Conservation (phyloP, 1,140 invertebrate genomes). For the honey bee (Apis mellifera) region Amel_HAv3.1 CM009933.2:2815501-2816000, state of each 20-base stretch:
- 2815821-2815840: background rate
- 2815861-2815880: background rate
- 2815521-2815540: constrained; percentile 21
- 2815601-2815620: constrained; percentile 74
- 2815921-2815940: background rate
- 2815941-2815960: background rate
- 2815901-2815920: background rate
- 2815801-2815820: constrained; percentile 24
- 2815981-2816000: too few species aligned
- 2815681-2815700: constrained; percentile 67
- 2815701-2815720: constrained; percentile 73
- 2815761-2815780: constrained; percentile 53
- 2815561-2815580: constrained; percentile 33
- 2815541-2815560: background rate
- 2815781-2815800: constrained; percentile 5
- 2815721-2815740: constrained; percentile 70
- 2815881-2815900: background rate
- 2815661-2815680: constrained; percentile 55
- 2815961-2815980: too few species aligned
- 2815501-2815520: constrained; percentile 7
- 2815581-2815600: constrained; percentile 75
- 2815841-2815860: background rate
- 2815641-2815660: constrained; percentile 48
- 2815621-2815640: constrained; percentile 75
- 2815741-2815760: constrained; percentile 39